phyloP scores from a whole-genome alignment of 2,888 invertebrate species.

The Eristalis arbustorum region DNA sequence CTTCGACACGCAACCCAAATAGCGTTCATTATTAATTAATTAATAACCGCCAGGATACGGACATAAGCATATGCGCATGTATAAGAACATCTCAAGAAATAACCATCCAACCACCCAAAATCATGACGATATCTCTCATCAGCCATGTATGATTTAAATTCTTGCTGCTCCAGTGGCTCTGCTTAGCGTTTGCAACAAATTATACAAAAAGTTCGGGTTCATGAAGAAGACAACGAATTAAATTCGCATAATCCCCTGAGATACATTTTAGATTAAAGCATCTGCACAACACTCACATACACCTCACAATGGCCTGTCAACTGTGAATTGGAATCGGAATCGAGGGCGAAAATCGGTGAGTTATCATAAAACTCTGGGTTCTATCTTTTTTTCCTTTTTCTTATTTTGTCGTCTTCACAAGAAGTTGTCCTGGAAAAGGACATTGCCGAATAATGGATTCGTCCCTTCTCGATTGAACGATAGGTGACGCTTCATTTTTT shows the following conservation, averaged over 20 bases:
- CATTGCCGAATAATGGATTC: conserved; percentile 8
- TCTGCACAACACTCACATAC: not conserved
- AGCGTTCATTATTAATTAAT: conserved; percentile 1
- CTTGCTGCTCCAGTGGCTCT: no score
- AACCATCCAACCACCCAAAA: not conserved
- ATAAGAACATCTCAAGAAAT: not conserved
- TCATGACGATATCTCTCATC: not conserved
- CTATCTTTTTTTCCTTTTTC: not conserved
- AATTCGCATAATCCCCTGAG: not conserved
- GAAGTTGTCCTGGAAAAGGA: conserved; percentile 18
- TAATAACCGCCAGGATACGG: not conserved
- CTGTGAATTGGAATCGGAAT: not conserved
- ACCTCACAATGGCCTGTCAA: not conserved
- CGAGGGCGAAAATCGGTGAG: not conserved
- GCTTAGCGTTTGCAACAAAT: not conserved
- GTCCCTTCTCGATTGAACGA: conserved; percentile 19
- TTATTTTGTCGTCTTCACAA: not conserved
- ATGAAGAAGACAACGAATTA: not conserved
- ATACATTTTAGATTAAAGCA: not conserved
- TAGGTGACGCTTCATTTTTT: conserved; percentile 17
- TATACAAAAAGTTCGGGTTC: not conserved
- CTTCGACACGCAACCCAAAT: conserved; percentile 7
- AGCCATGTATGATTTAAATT: not conserved
- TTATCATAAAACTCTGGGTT: not conserved
- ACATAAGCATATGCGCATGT: not conserved